Evolutionary conservation across 2,888 invertebrate genomes (phyloP).

Genomic region (Galeopsomyia nigrocyanea): DNA sequence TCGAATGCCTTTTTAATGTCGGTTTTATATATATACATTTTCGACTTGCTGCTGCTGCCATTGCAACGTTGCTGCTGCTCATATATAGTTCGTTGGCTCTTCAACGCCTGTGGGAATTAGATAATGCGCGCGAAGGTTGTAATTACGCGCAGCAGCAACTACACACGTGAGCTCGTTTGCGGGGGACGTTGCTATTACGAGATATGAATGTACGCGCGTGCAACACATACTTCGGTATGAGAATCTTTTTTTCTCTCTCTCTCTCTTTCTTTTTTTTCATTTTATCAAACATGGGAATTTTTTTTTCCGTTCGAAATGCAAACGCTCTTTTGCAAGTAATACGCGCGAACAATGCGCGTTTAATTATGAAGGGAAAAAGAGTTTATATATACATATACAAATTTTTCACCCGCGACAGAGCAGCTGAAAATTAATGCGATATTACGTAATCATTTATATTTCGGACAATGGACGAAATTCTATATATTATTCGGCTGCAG

Average conservation of each 20-base stretch:
- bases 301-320: background rate
- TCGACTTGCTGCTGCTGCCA: background rate
- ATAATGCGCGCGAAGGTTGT: conserved; percentile 26
- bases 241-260: conserved; percentile 12
- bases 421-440: conserved; percentile 7
- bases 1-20: too few relatives aligned
- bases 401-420: background rate
- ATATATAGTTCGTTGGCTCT: conserved; percentile 44
- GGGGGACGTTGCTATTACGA: conserved; percentile 19
- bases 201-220: background rate
- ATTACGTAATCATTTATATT: conserved; percentile 1
- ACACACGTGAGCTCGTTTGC: background rate
- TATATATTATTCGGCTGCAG: too few relatives aligned
- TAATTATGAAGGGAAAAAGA: background rate
- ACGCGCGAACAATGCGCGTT: too few relatives aligned
- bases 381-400: background rate
- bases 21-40: conserved; percentile 3
- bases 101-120: conserved; percentile 46
- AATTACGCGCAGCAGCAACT: background rate
- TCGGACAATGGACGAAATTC: background rate
- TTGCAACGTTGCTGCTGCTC: background rate
- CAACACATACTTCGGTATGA: background rate
- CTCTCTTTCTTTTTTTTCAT: background rate
- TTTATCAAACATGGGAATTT: conserved; percentile 5
- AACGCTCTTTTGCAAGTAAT: too few relatives aligned